Conservation (phyloP, 2,113 vertebrate genomes). For the Poeciliopsis occidentalis region DNA sequence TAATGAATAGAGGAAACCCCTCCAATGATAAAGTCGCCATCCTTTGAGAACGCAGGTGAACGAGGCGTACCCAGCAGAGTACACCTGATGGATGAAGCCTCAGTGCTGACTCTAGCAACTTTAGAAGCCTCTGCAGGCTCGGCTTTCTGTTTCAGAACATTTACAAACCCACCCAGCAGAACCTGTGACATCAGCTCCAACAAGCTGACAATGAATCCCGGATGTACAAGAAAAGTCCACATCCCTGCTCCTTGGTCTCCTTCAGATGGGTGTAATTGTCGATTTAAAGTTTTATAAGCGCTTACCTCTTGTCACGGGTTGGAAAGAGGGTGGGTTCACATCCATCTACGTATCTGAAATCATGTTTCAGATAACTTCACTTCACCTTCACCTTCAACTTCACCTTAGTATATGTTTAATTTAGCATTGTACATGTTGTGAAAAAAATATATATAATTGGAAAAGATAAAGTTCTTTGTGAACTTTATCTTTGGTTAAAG, state of each 20-base stretch:
- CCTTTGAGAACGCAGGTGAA: slow-evolving; percentile 55
- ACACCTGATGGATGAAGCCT: slow-evolving; percentile 45
- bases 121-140: not conserved
- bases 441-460: too few species aligned
- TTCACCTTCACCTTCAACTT: too few species aligned
- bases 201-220: slow-evolving; percentile 9
- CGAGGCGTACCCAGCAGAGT: slow-evolving; percentile 45
- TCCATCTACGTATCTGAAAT: too few species aligned
- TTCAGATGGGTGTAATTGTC: not conserved
- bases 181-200: slow-evolving; percentile 15
- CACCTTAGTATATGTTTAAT: too few species aligned
- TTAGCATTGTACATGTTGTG: too few species aligned
- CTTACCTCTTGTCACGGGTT: too few species aligned
- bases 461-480: too few species aligned
- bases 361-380: too few species aligned
- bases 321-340: too few species aligned
- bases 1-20: slow-evolving; percentile 3
- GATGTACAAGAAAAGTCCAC: not conserved
- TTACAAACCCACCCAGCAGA: not conserved
- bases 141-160: slow-evolving; percentile 9
- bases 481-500: too few species aligned
- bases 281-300: not conserved
- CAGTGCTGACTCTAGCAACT: not conserved
- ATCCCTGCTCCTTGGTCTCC: not conserved
- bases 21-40: slow-evolving; percentile 67